Evolutionary conservation across 2,888 invertebrate species (phyloP), one percentile per base, ranked within the genome.

Genomic region (Dromius quadrimaculatus): DNA sequence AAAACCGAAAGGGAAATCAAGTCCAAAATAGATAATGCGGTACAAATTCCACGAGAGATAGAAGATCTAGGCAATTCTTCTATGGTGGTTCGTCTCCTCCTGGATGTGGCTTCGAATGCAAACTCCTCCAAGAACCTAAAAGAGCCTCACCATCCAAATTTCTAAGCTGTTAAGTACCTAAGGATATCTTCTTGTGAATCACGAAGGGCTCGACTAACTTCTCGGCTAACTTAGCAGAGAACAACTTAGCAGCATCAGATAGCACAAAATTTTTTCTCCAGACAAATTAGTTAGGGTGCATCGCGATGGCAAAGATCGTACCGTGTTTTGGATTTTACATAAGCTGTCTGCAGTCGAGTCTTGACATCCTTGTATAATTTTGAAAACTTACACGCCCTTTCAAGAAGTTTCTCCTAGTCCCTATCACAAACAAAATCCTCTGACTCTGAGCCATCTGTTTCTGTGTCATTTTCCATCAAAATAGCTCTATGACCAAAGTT

Each of bases 191-290:
- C n/a, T 38, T 38, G 13, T 38, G 38, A 2, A 34, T 38, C 9
- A 1, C n/a, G 2, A 61, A 68, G 1, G 68, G 68, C 2, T 59
- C 68, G n/a, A 68, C 17, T 64, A 17, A 68, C 32, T 63, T 63
- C 4, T 15, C 17, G 11, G 59, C 68, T 11, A 68, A 20, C 8
- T 68, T 63, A 1, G 59, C 68, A 9, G 34, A 17, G 59, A 34
- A 68, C 3, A 28, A 36, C 19, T 68, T 64, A 2, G 11, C 1
- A 3, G 32, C 57, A 34, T 63, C 59, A 5, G 68, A 68, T 19
- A 68, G 8, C 1, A 38, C 19, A 36, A 34, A 62, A 64, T 69
- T 69, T 22, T 32, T 65, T 17, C 61, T 2, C 57, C 23, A 69
- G 2, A 69, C 69, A 1, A 17, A n/a, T 9, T 69, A 22, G 28